Evolutionary conservation across 2,797 vertebrate species (phyloP).

Genomic region (Antrozous pallidus): DNA sequence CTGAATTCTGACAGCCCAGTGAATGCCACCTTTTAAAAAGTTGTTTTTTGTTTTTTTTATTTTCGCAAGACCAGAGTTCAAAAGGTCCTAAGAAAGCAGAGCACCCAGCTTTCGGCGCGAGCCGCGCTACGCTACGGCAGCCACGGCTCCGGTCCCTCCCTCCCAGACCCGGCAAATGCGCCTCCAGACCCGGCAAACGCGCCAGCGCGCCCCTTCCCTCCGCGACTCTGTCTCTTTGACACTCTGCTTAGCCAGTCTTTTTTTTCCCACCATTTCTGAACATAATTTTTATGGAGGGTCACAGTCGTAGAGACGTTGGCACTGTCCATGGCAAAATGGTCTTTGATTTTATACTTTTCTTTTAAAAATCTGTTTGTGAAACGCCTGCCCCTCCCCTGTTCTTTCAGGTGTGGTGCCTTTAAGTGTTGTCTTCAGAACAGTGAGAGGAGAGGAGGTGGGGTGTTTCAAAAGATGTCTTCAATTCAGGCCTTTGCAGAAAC

Average conservation of each 20-base stretch:
- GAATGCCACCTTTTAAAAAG: slow-evolving; percentile 73
- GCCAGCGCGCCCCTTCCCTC: not conserved
- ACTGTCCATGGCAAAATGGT: not conserved
- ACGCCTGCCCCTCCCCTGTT: not conserved
- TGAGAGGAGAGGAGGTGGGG: not conserved
- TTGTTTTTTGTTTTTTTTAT: slow-evolving; percentile 57
- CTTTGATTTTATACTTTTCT: not conserved
- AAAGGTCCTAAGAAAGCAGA: slow-evolving; percentile 73
- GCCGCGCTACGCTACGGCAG: too few relatives aligned
- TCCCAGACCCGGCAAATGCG: slow-evolving; percentile 25
- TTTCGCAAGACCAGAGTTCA: slow-evolving; percentile 78
- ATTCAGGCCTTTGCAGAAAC: not conserved
- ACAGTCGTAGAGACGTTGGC: not conserved
- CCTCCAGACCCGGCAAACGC: not conserved
- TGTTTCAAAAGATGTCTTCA: not conserved
- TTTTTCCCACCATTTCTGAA: not conserved
- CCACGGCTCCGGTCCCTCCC: slow-evolving; percentile 12
- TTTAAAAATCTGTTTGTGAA: not conserved
- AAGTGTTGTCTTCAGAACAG: not conserved
- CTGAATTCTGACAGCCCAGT: slow-evolving; percentile 59
- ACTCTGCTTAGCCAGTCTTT: not conserved
- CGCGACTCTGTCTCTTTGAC: not conserved
- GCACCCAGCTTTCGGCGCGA: slow-evolving; percentile 62
- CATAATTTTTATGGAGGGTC: not conserved
- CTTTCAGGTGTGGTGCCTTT: not conserved